Percentiles rank a stretch among this genome's conserved stretches.
Evolutionary conservation across 2,113 vertebrate genomes (phyloP).

Genomic region (Antigone vipio): DNA sequence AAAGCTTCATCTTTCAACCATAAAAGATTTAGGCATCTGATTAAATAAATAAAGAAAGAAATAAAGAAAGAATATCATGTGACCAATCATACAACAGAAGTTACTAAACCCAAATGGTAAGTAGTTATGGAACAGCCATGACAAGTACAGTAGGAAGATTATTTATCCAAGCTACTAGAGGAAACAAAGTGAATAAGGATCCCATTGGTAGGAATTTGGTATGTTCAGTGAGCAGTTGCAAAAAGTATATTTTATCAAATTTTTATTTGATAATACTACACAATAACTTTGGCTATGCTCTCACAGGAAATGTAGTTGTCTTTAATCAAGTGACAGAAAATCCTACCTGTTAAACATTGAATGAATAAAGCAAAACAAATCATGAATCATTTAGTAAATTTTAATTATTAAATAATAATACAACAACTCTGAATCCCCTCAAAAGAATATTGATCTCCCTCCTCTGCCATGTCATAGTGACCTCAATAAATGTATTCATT

Average conservation of each 20-base stretch:
- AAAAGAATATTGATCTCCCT: conserved; percentile 30
- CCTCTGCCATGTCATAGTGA: not conserved
- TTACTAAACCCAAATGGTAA: not conserved
- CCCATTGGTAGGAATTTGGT: not conserved
- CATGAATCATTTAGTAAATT: conserved; percentile 43
- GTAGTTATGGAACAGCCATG: not conserved
- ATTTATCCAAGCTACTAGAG: not conserved
- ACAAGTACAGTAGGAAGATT: not conserved
- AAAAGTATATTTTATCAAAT: conserved; percentile 1
- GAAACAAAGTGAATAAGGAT: not conserved
- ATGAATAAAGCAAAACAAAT: conserved; percentile 24
- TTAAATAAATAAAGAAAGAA: not conserved
- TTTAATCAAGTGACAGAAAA: conserved; percentile 34
- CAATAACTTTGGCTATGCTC: not conserved
- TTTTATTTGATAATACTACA: not conserved
- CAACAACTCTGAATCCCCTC: not conserved
- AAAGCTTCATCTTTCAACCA: not conserved
- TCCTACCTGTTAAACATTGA: conserved; percentile 15
- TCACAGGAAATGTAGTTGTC: not conserved
- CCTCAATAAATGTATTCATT: not conserved
- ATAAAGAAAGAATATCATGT: not conserved
- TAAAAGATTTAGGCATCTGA: not conserved
- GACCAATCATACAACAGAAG: not conserved
- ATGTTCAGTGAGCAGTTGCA: not conserved
- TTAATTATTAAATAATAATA: conserved; percentile 59